Evolutionary conservation across 2,888 invertebrate genomes (phyloP).

Genomic region (Pandemis corylana): DNA sequence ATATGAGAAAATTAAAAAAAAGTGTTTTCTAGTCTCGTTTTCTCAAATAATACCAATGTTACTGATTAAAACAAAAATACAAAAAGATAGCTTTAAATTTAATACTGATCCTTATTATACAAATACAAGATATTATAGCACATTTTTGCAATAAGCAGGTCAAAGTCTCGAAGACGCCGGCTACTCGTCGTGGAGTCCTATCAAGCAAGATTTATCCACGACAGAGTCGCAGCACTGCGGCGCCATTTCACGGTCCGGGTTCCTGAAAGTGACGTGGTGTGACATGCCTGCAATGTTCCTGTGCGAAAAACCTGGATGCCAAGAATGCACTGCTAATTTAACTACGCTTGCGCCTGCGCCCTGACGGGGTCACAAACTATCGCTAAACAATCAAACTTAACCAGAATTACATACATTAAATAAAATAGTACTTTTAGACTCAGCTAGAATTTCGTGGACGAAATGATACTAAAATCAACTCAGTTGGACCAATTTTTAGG

Average conservation of each 20-base stretch:
- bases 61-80: no score
- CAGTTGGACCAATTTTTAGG: no score
- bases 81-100: no score
- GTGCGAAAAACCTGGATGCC: slow-evolving; percentile 53
- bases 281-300: slow-evolving; percentile 61
- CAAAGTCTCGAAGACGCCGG: slow-evolving; percentile 59
- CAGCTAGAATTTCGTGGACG: no score
- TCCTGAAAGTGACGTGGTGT: slow-evolving; percentile 55
- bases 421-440: background rate
- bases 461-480: no score
- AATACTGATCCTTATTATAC: background rate
- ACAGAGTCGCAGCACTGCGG: slow-evolving; percentile 56
- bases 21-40: no score
- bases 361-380: background rate
- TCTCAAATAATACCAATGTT: no score
- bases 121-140: background rate
- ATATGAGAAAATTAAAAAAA: no score
- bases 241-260: slow-evolving; percentile 60
- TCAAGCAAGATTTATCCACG: slow-evolving; percentile 47
- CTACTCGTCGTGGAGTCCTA: slow-evolving; percentile 59
- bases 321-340: background rate
- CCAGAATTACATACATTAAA: slow-evolving; percentile 3
- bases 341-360: background rate
- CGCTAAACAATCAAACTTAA: background rate
- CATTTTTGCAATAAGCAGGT: slow-evolving; percentile 46